Conservation (phyloP, 2,113 vertebrate species). For the Oriolus oriolus region DNA sequence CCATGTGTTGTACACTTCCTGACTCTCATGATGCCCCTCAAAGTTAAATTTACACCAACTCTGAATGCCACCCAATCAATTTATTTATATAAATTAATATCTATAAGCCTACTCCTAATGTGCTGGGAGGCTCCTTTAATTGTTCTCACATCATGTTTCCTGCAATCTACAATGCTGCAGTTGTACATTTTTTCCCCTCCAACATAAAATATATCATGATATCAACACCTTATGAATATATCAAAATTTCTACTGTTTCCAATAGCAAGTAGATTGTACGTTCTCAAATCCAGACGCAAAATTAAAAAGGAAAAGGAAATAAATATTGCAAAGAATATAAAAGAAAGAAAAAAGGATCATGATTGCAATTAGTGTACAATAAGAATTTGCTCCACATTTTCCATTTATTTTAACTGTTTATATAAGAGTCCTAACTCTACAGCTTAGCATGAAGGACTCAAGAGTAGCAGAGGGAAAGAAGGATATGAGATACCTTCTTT, state of each 20-base stretch:
- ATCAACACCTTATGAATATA: not conserved
- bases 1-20: not conserved
- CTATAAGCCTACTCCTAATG: not conserved
- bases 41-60: not conserved
- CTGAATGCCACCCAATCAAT: not conserved
- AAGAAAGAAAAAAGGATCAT: not conserved
- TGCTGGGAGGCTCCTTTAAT: not conserved
- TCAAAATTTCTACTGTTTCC: not conserved
- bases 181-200: not conserved
- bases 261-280: not conserved
- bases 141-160: not conserved
- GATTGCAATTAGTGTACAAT: not conserved
- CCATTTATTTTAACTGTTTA: not conserved
- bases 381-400: not conserved
- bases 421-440: not conserved
- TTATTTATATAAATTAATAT: not conserved
- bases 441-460: not conserved
- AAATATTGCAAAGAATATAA: not conserved
- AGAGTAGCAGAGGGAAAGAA: not conserved
- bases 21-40: not conserved
- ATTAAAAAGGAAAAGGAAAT: not conserved
- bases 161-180: not conserved
- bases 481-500: not conserved
- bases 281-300: not conserved
- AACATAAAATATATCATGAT: not conserved